phyloP scores from a whole-genome alignment of 1,140 invertebrate genomes.

The Cardiocondyla obscurior region DNA sequence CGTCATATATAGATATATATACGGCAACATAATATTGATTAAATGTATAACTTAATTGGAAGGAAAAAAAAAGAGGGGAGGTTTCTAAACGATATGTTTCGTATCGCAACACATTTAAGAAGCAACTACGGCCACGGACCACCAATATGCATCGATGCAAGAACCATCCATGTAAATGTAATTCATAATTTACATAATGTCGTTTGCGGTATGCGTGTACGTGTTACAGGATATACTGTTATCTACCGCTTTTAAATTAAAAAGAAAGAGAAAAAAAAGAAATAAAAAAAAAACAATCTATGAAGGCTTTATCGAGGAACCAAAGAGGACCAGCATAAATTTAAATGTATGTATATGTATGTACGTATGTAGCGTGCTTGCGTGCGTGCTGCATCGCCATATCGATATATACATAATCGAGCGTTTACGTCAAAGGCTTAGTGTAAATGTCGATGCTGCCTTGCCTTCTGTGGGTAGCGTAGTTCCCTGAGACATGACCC shows the following conservation, averaged over 20 bases:
- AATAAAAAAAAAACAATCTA: too few relatives aligned
- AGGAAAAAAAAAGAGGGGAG: constrained; percentile 59
- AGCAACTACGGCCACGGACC: constrained; percentile 79
- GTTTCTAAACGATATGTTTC: constrained; percentile 69
- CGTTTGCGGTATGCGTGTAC: background rate
- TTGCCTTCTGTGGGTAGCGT: constrained; percentile 89
- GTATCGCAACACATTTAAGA: constrained; percentile 76
- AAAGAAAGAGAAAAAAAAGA: too few relatives aligned
- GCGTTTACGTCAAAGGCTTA: constrained; percentile 63
- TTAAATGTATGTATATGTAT: background rate
- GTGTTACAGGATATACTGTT: background rate
- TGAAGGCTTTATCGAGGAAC: background rate
- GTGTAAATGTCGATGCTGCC: constrained; percentile 80
- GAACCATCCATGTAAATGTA: constrained; percentile 59
- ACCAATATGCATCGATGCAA: constrained; percentile 75
- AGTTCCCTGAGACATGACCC: constrained; percentile 90
- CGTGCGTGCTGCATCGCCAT: constrained; percentile 71
- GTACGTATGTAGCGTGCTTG: constrained; percentile 62
- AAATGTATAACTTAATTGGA: constrained; percentile 65
- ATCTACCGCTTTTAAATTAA: background rate
- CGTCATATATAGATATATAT: constrained; percentile 63
- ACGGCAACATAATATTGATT: constrained; percentile 61
- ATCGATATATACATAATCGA: constrained; percentile 66
- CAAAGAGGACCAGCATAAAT: background rate
- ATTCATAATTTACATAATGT: constrained; percentile 40